phyloP scores from a whole-genome alignment of 2,888 invertebrate genomes.

The Chouioia cunea region DNA sequence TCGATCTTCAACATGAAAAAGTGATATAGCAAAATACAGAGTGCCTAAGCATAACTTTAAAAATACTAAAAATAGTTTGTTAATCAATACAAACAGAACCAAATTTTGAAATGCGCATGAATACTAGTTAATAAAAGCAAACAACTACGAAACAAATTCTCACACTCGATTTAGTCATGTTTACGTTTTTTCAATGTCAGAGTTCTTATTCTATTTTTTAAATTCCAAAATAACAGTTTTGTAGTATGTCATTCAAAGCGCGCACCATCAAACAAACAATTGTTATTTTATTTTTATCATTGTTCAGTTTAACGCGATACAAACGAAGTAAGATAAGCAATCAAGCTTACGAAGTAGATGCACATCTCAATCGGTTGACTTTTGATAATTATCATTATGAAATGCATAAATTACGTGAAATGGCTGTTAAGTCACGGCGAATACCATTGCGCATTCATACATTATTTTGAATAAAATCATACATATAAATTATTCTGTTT shows the following conservation, averaged over 20 bases:
- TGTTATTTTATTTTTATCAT: conserved; percentile 38
- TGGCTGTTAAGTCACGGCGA: conserved; percentile 59
- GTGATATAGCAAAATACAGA: conserved; percentile 10
- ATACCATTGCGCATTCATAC: conserved; percentile 44
- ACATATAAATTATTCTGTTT: too few species aligned
- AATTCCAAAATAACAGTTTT: conserved; percentile 25
- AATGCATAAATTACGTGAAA: conserved; percentile 50
- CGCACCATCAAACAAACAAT: conserved; percentile 20
- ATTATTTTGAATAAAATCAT: too few species aligned
- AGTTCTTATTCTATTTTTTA: conserved; percentile 38
- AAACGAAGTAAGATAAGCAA: conserved; percentile 10
- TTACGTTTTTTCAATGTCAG: conserved; percentile 29
- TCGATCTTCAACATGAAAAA: background rate
- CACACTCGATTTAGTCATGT: conserved; percentile 19
- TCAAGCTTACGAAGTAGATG: conserved; percentile 11
- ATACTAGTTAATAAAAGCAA: conserved; percentile 2
- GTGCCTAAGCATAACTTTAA: conserved; percentile 36
- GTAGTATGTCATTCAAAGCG: conserved; percentile 36
- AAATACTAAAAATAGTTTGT: conserved; percentile 22
- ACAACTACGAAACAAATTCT: conserved; percentile 3
- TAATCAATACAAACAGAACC: conserved; percentile 27
- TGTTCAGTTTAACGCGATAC: conserved; percentile 25
- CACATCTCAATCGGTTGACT: conserved; percentile 19
- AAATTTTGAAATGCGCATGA: conserved; percentile 27
- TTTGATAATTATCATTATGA: background rate